A percentile compares a stretch with the other conserved stretches of the same genome.
Conservation (phyloP, 2,797 vertebrate genomes). For the Trichosurus vulpecula region DNA sequence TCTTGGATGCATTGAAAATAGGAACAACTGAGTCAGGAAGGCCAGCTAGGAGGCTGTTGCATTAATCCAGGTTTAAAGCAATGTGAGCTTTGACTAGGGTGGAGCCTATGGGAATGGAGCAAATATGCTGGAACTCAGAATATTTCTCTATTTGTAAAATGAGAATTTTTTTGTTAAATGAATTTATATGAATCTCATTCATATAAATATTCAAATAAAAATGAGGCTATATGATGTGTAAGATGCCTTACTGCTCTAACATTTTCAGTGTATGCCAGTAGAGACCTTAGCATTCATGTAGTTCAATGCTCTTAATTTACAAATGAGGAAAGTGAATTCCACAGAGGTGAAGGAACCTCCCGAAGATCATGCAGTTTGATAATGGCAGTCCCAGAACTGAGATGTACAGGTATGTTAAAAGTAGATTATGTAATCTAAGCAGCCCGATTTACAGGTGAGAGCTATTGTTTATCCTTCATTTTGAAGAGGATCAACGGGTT, state of each 20-base stretch:
- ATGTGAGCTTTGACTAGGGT: not conserved
- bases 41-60: not conserved
- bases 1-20: not conserved
- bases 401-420: not conserved
- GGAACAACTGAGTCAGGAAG: not conserved
- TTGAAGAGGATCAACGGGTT: not conserved
- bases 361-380: not conserved
- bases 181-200: too few species aligned
- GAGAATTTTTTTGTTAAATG: too few species aligned
- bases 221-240: not conserved
- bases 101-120: not conserved
- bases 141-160: not conserved
- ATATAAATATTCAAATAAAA: too few species aligned
- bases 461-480: not conserved
- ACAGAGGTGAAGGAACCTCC: not conserved
- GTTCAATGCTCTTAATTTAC: not conserved
- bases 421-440: not conserved
- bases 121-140: not conserved
- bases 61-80: not conserved
- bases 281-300: not conserved
- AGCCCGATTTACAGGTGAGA: not conserved
- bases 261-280: not conserved
- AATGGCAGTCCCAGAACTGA: not conserved
- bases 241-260: not conserved
- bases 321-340: not conserved